Evolutionary conservation across 2,888 invertebrate species (phyloP).

Genomic region (Apamea monoglypha): DNA sequence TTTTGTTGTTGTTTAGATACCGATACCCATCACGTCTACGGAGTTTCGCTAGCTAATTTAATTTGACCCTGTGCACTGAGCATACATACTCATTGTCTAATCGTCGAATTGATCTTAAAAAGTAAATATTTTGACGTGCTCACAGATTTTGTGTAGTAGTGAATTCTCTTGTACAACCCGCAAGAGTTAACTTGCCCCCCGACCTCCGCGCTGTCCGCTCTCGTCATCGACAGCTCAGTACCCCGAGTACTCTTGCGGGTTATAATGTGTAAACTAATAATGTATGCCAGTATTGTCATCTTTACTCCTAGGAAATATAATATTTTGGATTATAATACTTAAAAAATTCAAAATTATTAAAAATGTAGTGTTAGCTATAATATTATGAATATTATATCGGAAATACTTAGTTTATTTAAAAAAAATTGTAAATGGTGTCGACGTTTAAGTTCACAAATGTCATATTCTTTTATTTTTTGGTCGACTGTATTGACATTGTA

Average conservation of each 20-base stretch:
- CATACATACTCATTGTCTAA: neutral
- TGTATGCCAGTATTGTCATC: constrained; percentile 20
- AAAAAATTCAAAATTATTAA: constrained; percentile 13
- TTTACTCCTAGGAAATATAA: neutral
- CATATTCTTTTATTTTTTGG: constrained; percentile 30
- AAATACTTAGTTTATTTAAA: constrained; percentile 23
- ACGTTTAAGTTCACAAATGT: constrained; percentile 22
- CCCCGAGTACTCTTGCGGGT: neutral
- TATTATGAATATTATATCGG: constrained; percentile 39
- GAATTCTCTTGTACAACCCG: no score
- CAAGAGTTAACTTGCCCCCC: no score
- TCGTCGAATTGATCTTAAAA: neutral
- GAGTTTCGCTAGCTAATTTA: neutral
- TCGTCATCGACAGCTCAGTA: no score
- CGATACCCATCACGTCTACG: neutral
- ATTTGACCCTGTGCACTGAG: neutral
- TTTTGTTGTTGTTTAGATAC: neutral
- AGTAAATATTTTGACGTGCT: neutral
- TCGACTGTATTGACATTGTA: constrained; percentile 29
- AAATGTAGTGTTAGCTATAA: constrained; percentile 17
- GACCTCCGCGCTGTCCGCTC: no score
- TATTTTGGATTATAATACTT: neutral
- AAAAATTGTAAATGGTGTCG: constrained; percentile 29
- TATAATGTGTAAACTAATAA: neutral
- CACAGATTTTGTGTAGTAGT: neutral